These are phyloP conservation scores for Zaprionus camerounensis DNA, from an alignment of 1,140 invertebrate genomes.

Conservation along the genomic window DNA sequence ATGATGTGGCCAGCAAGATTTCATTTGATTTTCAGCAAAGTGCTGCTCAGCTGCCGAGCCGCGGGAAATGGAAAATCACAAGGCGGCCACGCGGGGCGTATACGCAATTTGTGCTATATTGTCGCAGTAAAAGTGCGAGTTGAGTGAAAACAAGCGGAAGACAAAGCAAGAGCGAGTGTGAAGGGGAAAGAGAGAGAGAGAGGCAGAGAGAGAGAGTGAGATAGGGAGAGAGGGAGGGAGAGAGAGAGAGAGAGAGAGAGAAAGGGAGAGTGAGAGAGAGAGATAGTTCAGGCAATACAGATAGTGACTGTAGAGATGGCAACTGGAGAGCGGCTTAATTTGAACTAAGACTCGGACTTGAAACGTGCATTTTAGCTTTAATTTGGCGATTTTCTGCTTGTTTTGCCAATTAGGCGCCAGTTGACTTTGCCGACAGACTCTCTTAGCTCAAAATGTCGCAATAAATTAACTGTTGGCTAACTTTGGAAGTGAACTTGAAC, in stretches of 20 bases:
- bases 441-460: constrained; percentile 26
- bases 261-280: background rate
- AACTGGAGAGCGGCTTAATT: constrained; percentile 34
- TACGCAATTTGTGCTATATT: constrained; percentile 74
- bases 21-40: constrained; percentile 8
- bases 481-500: background rate
- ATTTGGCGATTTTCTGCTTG: constrained; percentile 80
- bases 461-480: constrained; percentile 57
- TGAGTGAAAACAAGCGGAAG: constrained; percentile 2
- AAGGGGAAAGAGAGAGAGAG: background rate
- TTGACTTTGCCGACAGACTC: constrained; percentile 60
- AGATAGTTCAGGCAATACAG: background rate
- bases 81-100: constrained; percentile 58
- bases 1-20: background rate
- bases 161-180: background rate
- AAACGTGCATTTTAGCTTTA: constrained; percentile 64
- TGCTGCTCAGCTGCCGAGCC: constrained; percentile 6
- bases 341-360: constrained; percentile 26
- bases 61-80: constrained; percentile 52
- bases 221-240: background rate
- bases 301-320: background rate
- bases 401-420: constrained; percentile 81
- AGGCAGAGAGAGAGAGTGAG: background rate
- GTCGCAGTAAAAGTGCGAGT: constrained; percentile 28
- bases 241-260: background rate